Base-by-base conservation (phyloP, 1,140 invertebrate genomes). In the Cyclargus thomasi region DNA sequence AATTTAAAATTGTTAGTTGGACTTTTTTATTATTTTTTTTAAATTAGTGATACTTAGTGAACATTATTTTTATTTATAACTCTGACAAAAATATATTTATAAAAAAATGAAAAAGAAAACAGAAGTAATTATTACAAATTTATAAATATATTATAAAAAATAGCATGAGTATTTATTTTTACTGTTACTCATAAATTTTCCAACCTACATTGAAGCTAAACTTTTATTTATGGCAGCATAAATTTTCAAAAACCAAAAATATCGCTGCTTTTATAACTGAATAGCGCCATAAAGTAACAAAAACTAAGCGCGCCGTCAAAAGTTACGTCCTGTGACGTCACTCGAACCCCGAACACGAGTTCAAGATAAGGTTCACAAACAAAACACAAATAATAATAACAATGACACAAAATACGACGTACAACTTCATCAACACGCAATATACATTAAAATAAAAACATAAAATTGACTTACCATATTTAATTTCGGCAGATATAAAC, bases 401-500 rank as follows among this genome's bases (percentile, higher is more conserved):
- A 59, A 67, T 62, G 70, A 29, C 35, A 35, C n/a, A 59, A 18
- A 67, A 66, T 55, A 66, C 62, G 22, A 21, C 14, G 6, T 35
- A 64, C 16, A 35, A 47, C 35, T 22, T 65, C 16, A 70, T 57
- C 74, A 64, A 68, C 63, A 21, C 63, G 63, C 39, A 47, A 67
- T 71, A 67, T 73, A 75, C 76, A 63, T 71, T 64, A n/a, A 67
- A 63, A 67, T 71, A 68, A 75, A 76, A 78, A 63, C 55, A 78
- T 68, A 75, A 77, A 75, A 79, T 20, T 70, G 7, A 77, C 84
- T 86, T 77, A 88, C 86, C 81, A 73, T 78, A 29, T 67, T 72
- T 64, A 68, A 70, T 78, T 77, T 73, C 68, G 70, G 67, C 70
- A 67, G 67, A 73, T 73, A 70, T 68, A 59, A 65, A 73, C 74